phyloP scores from a whole-genome alignment of 2,888 invertebrate genomes.

The Agrochola circellaris region DNA sequence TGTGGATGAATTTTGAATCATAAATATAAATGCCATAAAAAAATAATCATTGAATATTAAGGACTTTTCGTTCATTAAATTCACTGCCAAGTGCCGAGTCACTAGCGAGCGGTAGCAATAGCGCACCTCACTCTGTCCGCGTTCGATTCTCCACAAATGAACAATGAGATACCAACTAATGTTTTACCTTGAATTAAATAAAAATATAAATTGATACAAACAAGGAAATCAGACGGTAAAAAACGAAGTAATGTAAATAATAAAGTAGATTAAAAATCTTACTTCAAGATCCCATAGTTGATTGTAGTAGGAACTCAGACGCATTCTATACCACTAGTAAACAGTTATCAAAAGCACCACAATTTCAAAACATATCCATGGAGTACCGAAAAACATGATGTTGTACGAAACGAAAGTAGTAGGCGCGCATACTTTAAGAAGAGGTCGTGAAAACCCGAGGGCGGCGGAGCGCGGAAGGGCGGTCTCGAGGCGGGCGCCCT shows the following conservation, averaged over 20 bases:
- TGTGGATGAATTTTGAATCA: neutral
- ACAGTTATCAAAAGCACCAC: constrained; percentile 35
- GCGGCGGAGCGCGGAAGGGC: constrained; percentile 65
- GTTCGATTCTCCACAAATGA: constrained; percentile 29
- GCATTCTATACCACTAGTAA: constrained; percentile 64
- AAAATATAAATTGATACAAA: neutral
- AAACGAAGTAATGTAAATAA: neutral
- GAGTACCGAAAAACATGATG: constrained; percentile 43
- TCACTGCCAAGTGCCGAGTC: neutral
- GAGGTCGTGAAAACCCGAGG: constrained; percentile 69
- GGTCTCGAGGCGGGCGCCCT: constrained; percentile 79
- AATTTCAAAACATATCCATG: constrained; percentile 51
- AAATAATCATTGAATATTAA: neutral
- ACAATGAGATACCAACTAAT: neutral
- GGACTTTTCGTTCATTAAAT: neutral
- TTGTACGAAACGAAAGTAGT: constrained; percentile 64
- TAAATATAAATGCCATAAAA: neutral
- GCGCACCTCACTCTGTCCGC: neutral
- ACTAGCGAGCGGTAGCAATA: neutral
- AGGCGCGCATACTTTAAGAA: constrained; percentile 68
- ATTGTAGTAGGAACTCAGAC: constrained; percentile 75
- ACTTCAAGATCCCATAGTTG: constrained; percentile 79
- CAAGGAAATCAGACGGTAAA: neutral
- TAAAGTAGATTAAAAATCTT: constrained; percentile 61
- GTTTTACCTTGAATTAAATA: neutral